These are phyloP conservation scores for Calyptommatus sinebrachiatus DNA, from an alignment of 2,113 vertebrate genomes.

Conservation along the genomic window DNA sequence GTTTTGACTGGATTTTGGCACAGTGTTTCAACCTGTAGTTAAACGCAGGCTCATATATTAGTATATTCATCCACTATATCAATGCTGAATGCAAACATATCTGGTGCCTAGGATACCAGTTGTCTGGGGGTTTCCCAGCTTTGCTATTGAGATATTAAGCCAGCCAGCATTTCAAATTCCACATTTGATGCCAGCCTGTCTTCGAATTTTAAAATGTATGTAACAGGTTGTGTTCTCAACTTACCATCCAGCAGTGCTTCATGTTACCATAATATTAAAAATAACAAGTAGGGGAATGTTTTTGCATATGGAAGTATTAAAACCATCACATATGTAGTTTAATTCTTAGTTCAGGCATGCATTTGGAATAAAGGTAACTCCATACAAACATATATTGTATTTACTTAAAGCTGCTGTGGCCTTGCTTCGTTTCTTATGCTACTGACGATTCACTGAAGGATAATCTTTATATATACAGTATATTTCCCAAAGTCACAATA, in stretches of 20 bases:
- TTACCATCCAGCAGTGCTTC: conserved; percentile 15
- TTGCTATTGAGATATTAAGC: neutral
- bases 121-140: neutral
- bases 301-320: conserved; percentile 5
- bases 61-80: no score
- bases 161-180: conserved; percentile 5
- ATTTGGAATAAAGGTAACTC: neutral
- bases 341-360: neutral
- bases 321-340: conserved; percentile 11
- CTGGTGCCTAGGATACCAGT: neutral
- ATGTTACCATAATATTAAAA: conserved; percentile 30
- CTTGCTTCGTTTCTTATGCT: neutral
- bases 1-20: neutral
- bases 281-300: conserved; percentile 21
- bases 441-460: no score
- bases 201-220: conserved; percentile 27
- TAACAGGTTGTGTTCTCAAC: conserved; percentile 20
- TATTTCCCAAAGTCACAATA: no score
- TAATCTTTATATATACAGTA: no score
- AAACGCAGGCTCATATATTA: neutral
- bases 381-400: neutral
- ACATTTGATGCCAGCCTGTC: conserved; percentile 15
- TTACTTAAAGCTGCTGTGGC: no score
- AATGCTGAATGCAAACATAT: neutral
- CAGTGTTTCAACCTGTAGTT: neutral